A percentile compares a stretch with the other conserved stretches of the same genome.
These are phyloP conservation scores for Acholoe squamosa DNA, from an alignment of 2,888 invertebrate species.

Conservation along the genomic window DNA sequence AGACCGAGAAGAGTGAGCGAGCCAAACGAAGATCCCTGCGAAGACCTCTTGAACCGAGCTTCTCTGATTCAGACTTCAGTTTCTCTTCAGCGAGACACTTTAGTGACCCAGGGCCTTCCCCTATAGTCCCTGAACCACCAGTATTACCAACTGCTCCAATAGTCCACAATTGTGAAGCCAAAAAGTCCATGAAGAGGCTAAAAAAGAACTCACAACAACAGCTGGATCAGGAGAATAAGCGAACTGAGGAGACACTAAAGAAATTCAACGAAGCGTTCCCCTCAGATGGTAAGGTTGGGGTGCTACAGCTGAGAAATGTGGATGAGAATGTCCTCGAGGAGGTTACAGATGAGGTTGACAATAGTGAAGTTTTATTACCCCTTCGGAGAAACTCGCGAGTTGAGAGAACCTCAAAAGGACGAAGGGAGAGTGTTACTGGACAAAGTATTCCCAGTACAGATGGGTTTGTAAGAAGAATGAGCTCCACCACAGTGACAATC, in stretches of 20 bases:
- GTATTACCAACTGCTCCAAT: neutral
- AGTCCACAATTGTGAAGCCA: neutral
- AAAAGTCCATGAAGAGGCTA: neutral
- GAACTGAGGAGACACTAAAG: slow-evolving; percentile 29
- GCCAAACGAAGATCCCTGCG: neutral
- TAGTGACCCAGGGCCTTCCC: slow-evolving; percentile 12
- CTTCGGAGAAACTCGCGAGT: neutral
- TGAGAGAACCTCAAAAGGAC: neutral
- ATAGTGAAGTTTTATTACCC: neutral
- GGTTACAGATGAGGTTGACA: neutral
- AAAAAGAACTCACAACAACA: neutral
- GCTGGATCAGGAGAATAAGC: slow-evolving; percentile 22
- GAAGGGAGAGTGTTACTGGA: neutral
- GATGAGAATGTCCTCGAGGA: neutral
- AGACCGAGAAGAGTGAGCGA: neutral
- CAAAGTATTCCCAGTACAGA: neutral
- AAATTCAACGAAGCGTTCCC: slow-evolving; percentile 53
- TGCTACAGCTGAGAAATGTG: neutral
- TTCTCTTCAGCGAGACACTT: neutral
- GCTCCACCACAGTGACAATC: neutral
- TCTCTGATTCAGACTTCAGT: neutral
- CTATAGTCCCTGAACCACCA: neutral
- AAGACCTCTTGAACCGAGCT: neutral
- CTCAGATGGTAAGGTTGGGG: neutral
- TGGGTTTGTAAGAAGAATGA: neutral